phyloP scores from a whole-genome alignment of 2,113 vertebrate genomes.

The Polypterus senegalus region DNA sequence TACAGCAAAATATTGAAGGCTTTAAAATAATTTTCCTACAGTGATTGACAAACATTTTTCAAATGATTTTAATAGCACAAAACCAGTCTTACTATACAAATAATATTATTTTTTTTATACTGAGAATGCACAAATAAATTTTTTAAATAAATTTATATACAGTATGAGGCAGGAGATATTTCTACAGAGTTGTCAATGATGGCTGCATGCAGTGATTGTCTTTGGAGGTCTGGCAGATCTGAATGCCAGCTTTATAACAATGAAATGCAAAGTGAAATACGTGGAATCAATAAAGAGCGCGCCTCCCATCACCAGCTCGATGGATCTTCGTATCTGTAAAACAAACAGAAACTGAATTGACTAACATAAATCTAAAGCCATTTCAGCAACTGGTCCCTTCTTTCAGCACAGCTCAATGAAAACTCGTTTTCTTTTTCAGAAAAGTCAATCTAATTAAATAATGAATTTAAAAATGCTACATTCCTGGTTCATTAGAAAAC shows the following conservation, averaged over 20 bases:
- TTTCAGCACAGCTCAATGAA: too few relatives aligned
- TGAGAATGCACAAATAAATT: conserved; percentile 26
- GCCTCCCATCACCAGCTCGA: conserved; percentile 42
- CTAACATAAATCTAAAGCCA: not conserved
- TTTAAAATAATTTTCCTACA: too few relatives aligned
- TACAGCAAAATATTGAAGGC: too few relatives aligned
- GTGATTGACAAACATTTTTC: conserved; percentile 23
- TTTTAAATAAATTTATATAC: conserved; percentile 37
- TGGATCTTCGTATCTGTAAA: conserved; percentile 46
- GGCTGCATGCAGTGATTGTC: conserved; percentile 11
- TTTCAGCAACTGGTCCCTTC: too few relatives aligned
- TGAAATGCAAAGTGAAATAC: conserved; percentile 8
- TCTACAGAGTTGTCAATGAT: not conserved
- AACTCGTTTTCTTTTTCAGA: too few relatives aligned
- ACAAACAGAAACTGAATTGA: conserved; percentile 7
- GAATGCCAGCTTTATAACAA: conserved; percentile 12
- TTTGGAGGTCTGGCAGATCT: conserved; percentile 5
- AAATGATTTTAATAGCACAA: conserved; percentile 44
- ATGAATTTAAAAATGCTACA: too few relatives aligned
- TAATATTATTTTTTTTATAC: conserved; percentile 26
- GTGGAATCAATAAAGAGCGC: not conserved
- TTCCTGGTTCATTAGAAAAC: too few relatives aligned
- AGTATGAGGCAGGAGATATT: conserved; percentile 22
- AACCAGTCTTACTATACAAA: conserved; percentile 39
- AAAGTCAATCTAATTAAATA: too few relatives aligned